Base-by-base conservation (phyloP, 2,113 vertebrate genomes). In the Actinemys pallida region DNA sequence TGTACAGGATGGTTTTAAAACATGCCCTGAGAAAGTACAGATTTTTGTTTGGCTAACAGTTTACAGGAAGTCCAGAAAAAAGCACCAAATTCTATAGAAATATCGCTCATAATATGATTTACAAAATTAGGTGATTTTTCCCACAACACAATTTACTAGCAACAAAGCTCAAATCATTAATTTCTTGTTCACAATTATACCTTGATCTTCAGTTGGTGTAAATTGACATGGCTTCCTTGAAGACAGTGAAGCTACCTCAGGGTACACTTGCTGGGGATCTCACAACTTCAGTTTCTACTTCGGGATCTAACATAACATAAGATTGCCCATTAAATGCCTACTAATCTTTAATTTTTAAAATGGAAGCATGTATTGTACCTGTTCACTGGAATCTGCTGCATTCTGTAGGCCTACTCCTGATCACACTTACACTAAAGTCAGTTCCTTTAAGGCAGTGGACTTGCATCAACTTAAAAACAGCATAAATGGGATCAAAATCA, bases 1-100 rank as follows among this genome's bases (percentile, higher is more conserved):
- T 35, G 10, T 80, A 2, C 4, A 87, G 59, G n/a, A 94, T 79
- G 3, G 20, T 90, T 90, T 20, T 93, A 89, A 93, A 81, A 80
- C 24, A 27, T 79, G 5, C 3, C 50, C 10, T 80, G 39, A 89
- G n/a, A 24, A 92, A 1, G 1, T 29, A 11, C 65, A 20, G 27
- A 78, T 78, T 76, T 42, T 76, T 76, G 22, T 76, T 76, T 25
- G 75, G 22, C 42, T 76, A 76, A 13, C 72, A 47, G 24, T 47
- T 47, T 76, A 45, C 11, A 81, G 78, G 52, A 29, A 39, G 5
- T 49, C 11, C 42, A 76, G 22, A 12, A 25, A 76, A 76, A 76
- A 76, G 13, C 42, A 6, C 42, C 42, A 47, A 45, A 47, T 27
- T 14, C 13, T 76, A 76, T 11, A 76, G 75, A 76, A 76, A 25